These are phyloP conservation scores for Dicerorhinus sumatrensis DNA, from an alignment of 2,113 vertebrate species.

Conservation along the genomic window DNA sequence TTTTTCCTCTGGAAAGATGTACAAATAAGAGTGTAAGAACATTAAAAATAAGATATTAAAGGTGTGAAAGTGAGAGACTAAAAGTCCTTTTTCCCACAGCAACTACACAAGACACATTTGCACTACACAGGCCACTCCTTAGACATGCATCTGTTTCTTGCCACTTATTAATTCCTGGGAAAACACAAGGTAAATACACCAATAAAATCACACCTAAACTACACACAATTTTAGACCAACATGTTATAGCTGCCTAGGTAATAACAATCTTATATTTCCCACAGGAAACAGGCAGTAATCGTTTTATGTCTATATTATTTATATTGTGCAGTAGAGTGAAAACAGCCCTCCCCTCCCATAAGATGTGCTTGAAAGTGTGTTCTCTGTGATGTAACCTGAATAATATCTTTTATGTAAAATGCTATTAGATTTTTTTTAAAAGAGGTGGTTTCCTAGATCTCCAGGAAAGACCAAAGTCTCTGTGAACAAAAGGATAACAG, in stretches of 20 bases:
- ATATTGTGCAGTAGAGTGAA: neutral
- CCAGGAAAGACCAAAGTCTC: slow-evolving; percentile 13
- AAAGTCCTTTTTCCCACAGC: slow-evolving; percentile 49
- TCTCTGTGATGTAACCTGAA: neutral
- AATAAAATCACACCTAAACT: slow-evolving; percentile 27
- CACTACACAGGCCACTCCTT: neutral
- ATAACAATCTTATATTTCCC: slow-evolving; percentile 31
- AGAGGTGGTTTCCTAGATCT: slow-evolving; percentile 1
- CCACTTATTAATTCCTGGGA: slow-evolving; percentile 33
- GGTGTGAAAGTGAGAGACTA: neutral
- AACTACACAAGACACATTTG: neutral
- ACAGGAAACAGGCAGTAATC: neutral
- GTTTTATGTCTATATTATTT: slow-evolving; percentile 24
- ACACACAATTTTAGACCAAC: neutral
- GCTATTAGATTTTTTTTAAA: neutral
- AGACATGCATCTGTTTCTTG: neutral
- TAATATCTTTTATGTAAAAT: slow-evolving; percentile 28
- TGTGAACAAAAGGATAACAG: slow-evolving; percentile 15
- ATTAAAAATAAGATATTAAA: slow-evolving; percentile 59
- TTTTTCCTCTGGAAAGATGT: slow-evolving; percentile 46
- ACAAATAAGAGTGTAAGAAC: neutral
- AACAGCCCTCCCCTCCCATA: neutral
- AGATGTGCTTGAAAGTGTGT: slow-evolving; percentile 4
- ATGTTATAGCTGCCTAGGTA: slow-evolving; percentile 52
- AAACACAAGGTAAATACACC: slow-evolving; percentile 30